Percentiles rank a stretch among this genome's conserved stretches.
These are phyloP conservation scores for Drosophila hamatofila DNA, from an alignment of 2,888 invertebrate species.

Conservation along the genomic window DNA sequence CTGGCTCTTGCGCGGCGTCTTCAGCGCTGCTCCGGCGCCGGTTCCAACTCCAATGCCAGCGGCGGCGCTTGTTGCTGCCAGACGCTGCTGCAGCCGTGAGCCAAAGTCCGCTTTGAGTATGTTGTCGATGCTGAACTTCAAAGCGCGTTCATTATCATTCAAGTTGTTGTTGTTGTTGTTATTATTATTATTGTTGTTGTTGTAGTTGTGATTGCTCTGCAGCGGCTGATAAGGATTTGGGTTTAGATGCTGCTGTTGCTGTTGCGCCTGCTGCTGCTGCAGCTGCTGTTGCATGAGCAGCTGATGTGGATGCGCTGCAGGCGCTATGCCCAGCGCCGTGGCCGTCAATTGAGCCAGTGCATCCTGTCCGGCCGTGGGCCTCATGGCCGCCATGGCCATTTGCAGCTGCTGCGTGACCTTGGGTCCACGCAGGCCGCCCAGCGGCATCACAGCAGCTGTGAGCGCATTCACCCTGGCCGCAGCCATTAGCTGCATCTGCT, in stretches of 20 bases:
- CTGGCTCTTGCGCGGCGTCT: slow-evolving; percentile 54
- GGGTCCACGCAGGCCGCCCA: slow-evolving; percentile 80
- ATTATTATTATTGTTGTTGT: slow-evolving; percentile 46
- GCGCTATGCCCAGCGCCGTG: slow-evolving; percentile 74
- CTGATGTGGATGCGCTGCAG: slow-evolving; percentile 34
- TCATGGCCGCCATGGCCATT: slow-evolving; percentile 76
- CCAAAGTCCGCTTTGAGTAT: slow-evolving; percentile 95
- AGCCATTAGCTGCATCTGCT: slow-evolving; percentile 85
- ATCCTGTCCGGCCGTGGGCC: slow-evolving; percentile 63
- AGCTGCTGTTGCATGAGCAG: slow-evolving; percentile 49
- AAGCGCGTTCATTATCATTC: slow-evolving; percentile 86
- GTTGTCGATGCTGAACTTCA: slow-evolving; percentile 94
- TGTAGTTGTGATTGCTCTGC: slow-evolving; percentile 66
- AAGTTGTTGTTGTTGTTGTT: slow-evolving; percentile 59
- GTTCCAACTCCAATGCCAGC: slow-evolving; percentile 3
- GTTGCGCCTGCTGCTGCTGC: slow-evolving; percentile 74
- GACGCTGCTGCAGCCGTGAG: slow-evolving; percentile 59
- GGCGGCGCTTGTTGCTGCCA: slow-evolving; percentile 36
- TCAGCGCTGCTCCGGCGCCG: slow-evolving; percentile 31
- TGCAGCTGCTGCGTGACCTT: slow-evolving; percentile 86
- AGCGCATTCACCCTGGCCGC: slow-evolving; percentile 84
- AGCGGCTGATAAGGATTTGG: slow-evolving; percentile 37
- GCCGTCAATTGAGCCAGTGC: slow-evolving; percentile 83
- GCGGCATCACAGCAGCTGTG: slow-evolving; percentile 66
- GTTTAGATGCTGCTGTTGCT: slow-evolving; percentile 55